Conservation (phyloP, 2,797 vertebrate genomes). For the Gadopsis marmoratus region DNA sequence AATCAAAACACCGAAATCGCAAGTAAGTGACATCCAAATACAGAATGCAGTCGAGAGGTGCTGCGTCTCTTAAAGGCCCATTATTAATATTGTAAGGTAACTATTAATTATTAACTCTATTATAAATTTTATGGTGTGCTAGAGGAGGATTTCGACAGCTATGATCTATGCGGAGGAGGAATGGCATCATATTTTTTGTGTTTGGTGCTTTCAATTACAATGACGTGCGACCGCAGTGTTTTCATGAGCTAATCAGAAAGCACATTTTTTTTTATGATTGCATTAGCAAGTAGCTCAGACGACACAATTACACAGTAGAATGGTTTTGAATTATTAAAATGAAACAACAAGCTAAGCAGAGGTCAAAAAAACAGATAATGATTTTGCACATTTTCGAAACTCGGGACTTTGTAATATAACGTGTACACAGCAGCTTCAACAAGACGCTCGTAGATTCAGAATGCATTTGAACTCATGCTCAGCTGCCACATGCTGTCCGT, state of each 20-base stretch:
- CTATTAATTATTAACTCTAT: no score
- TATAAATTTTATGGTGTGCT: slow-evolving; percentile 37
- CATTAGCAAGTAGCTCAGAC: slow-evolving; percentile 47
- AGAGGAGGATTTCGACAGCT: slow-evolving; percentile 24
- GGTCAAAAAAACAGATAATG: slow-evolving; percentile 64
- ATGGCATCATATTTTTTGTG: slow-evolving; percentile 11
- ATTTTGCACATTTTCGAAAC: slow-evolving; percentile 25
- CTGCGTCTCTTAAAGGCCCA: not conserved
- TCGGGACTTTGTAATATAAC: slow-evolving; percentile 7
- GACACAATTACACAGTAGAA: slow-evolving; percentile 65
- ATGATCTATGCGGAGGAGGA: slow-evolving; percentile 1
- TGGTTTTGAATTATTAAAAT: slow-evolving; percentile 51
- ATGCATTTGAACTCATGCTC: not conserved
- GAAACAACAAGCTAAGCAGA: slow-evolving; percentile 56
- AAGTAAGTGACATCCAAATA: not conserved
- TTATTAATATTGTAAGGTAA: slow-evolving; percentile 1
- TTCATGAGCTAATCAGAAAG: slow-evolving; percentile 47
- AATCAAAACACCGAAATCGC: not conserved
- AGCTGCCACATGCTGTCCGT: not conserved
- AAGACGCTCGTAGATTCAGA: not conserved
- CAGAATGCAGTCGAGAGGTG: not conserved
- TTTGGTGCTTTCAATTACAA: slow-evolving; percentile 30
- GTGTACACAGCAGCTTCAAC: slow-evolving; percentile 1
- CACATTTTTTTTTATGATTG: slow-evolving; percentile 48
- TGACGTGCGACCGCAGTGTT: slow-evolving; percentile 9